Base-by-base conservation (phyloP, 1,140 invertebrate species). In the Polypedilum pembai region DNA sequence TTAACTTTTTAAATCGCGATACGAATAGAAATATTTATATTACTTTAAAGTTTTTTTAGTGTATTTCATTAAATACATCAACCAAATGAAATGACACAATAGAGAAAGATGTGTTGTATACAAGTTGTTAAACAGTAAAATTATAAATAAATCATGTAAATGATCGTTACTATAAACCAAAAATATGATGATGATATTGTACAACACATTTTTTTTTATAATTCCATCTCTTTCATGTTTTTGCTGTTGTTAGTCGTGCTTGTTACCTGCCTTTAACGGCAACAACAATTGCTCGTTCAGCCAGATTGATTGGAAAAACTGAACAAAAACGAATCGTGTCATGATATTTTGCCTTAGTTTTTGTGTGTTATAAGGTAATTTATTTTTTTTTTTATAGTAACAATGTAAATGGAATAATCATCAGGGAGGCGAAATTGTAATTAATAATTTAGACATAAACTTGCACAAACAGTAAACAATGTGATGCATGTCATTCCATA, bases 61-160 rank as follows among this genome's bases (percentile, higher is more conserved):
- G n/a, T n/a, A n/a, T n/a, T n/a, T n/a, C n/a, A n/a, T n/a, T n/a
- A n/a, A n/a, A n/a, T n/a, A n/a, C n/a, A n/a, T n/a, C n/a, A n/a
- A n/a, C n/a, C n/a, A n/a, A n/a, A 33, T 33, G 24, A 33, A 33
- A 33, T 33, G 24, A 33, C 24, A 33, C 24, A 33, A 33, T 33
- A 33, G 24, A 33, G 24, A 3, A 33, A 3, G 24, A 33, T 33
- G 24, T 33, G 24, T 33, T 33, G 24, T 33, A 69, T 18, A 69
- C 65, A 69, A 69, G 65, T 69, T 69, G 65, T 69, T 69, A 69
- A 69, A 69, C 65, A 69, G 65, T 69, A 8, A 21, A 69, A 18
- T 18, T 69, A 21, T 12, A 21, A 69, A 21, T 69, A 69, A 69
- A 21, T 69, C 65, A 69, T 69, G 65, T 69, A 20, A 69, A 69